These are phyloP conservation scores for Galerucella calmariensis DNA, from an alignment of 2,888 invertebrate species.

Conservation along the genomic window DNA sequence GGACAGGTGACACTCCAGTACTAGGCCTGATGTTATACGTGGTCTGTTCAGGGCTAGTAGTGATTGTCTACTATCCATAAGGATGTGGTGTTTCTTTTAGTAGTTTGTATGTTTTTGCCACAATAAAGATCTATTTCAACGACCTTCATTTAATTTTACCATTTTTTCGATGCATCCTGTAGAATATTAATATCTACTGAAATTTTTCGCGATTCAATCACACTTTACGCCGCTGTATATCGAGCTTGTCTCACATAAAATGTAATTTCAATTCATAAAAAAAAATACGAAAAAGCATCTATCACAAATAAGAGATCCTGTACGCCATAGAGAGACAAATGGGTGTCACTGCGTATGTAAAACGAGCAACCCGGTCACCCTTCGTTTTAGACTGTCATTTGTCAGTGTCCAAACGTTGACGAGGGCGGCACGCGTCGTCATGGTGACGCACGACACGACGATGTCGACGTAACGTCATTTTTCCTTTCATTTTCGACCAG, in stretches of 20 bases:
- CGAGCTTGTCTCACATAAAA: background rate
- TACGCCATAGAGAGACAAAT: constrained; percentile 63
- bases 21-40: too few species aligned
- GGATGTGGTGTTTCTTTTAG: too few species aligned
- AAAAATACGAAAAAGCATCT: constrained; percentile 2
- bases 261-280: too few species aligned
- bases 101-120: too few species aligned
- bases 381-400: constrained; percentile 65
- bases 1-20: too few species aligned
- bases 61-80: too few species aligned
- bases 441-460: constrained; percentile 58
- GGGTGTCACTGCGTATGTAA: constrained; percentile 67
- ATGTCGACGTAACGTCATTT: constrained; percentile 48
- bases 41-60: too few species aligned
- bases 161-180: background rate
- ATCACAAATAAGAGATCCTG: constrained; percentile 21
- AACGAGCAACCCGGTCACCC: constrained; percentile 65
- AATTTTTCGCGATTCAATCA: background rate
- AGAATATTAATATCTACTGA: background rate
- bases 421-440: constrained; percentile 54
- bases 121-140: background rate
- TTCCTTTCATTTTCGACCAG: constrained; percentile 38
- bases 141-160: too few species aligned
- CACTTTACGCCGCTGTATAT: background rate
- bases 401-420: constrained; percentile 64